Base-by-base conservation (phyloP, 2,888 invertebrate genomes). In the Cephus pulcher region DNA sequence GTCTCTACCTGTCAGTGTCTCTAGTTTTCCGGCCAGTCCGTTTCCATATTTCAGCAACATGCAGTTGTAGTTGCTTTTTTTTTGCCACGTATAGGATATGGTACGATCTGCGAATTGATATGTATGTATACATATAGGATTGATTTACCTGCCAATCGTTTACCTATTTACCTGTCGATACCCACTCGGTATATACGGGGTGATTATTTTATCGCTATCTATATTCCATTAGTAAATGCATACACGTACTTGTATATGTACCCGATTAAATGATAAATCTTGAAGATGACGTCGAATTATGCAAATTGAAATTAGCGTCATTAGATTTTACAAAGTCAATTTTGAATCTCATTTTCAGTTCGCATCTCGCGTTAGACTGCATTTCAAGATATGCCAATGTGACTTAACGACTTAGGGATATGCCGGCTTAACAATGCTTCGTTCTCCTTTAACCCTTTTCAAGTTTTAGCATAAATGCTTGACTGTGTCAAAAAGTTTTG, bases 341-440 rank as follows among this genome's bases (percentile, higher is more conserved):
- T 56, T 56, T 23, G 2, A 23, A 56, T 9, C 9, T n/a, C 15
- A 71, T n/a, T 32, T n/a, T 34, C 1, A 34, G n/a, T 71, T 71
- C 30, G 9, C 30, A 33, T 1, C 12, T 71, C 32, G 4, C 11
- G 3, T 71, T 11, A 23, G 30, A 30, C 9, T 56, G 56, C 23
- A 56, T 56, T 9, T 9, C 23, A 56, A 23, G 56, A 56, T 56
- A 9, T 56, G 2, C 56, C 56, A 56, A 56, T 23, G 56, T 23
- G 56, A 56, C 56, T 56, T 23, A 23, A 23, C 23, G 15, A 23
- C 56, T 56, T 9, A 2, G 56, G 23, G 2, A 75, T 37, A 71
- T 78, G 74, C 71, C 73, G 80, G 81, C 78, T 78, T 80, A 78
- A 84, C 82, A 78, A 86, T 85, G 85, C 84, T 85, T 85, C 82